Conservation (phyloP, 2,888 invertebrate genomes). For the Sminthurides aquaticus region DNA sequence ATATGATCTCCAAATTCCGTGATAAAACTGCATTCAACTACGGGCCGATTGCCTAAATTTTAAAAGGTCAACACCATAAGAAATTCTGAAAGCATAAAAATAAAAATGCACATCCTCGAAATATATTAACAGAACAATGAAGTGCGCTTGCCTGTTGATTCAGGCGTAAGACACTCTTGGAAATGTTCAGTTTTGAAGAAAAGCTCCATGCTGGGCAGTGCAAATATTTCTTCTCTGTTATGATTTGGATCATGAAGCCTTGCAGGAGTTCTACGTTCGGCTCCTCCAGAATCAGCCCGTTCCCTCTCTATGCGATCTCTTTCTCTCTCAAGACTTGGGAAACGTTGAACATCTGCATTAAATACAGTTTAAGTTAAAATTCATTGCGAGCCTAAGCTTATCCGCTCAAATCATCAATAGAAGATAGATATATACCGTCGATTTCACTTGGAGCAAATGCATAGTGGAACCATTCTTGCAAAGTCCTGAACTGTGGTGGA, state of each 20-base stretch:
- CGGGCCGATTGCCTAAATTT: slow-evolving; percentile 69
- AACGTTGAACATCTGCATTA: slow-evolving; percentile 70
- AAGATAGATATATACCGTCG: slow-evolving; percentile 70
- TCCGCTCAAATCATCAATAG: slow-evolving; percentile 8
- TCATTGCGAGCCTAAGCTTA: neutral
- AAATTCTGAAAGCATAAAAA: too few species aligned
- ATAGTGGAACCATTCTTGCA: slow-evolving; percentile 95
- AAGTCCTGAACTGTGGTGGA: slow-evolving; percentile 88
- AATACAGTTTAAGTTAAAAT: too few species aligned
- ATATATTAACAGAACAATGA: neutral
- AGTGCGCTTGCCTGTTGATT: slow-evolving; percentile 53
- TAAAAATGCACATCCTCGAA: too few species aligned
- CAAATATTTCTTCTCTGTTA: slow-evolving; percentile 91
- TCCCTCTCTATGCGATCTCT: slow-evolving; percentile 49
- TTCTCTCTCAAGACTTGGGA: slow-evolving; percentile 79
- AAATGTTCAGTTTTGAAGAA: slow-evolving; percentile 87
- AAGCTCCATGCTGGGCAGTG: slow-evolving; percentile 83
- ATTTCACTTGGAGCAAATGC: slow-evolving; percentile 91
- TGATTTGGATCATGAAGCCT: slow-evolving; percentile 72
- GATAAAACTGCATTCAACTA: slow-evolving; percentile 92
- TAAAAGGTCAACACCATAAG: slow-evolving; percentile 31
- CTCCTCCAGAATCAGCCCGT: slow-evolving; percentile 46
- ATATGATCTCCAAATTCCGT: slow-evolving; percentile 99
- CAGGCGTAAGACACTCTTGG: slow-evolving; percentile 67
- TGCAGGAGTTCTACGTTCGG: slow-evolving; percentile 47